Percentiles rank a stretch among this genome's conserved stretches.
Evolutionary conservation across 2,888 invertebrate genomes (phyloP).

Genomic region (Drosophila picticornis): DNA sequence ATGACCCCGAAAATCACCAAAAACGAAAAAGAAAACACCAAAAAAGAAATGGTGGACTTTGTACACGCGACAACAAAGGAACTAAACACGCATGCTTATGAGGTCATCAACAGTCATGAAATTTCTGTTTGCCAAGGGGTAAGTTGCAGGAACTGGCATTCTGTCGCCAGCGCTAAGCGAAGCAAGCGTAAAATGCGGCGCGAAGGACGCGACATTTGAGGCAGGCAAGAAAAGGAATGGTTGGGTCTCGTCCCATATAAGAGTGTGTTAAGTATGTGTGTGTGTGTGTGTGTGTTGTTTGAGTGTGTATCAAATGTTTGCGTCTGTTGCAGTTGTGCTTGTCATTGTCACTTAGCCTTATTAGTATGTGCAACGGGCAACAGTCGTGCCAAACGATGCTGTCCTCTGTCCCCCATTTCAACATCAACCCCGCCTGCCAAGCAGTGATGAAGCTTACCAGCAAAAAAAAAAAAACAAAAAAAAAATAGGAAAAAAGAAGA

Average conservation of each 20-base stretch:
- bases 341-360: slow-evolving; percentile 81
- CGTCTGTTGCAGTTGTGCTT: slow-evolving; percentile 58
- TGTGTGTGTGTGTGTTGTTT: slow-evolving; percentile 12
- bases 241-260: slow-evolving; percentile 7
- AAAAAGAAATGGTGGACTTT: slow-evolving; percentile 9
- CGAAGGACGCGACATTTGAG: slow-evolving; percentile 38
- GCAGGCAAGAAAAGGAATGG: background rate
- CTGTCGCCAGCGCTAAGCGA: slow-evolving; percentile 44
- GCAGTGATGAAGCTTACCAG: slow-evolving; percentile 65
- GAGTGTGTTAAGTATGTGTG: slow-evolving; percentile 17
- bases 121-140: slow-evolving; percentile 46
- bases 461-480: slow-evolving; percentile 16
- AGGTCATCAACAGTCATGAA: slow-evolving; percentile 75
- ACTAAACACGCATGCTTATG: slow-evolving; percentile 77
- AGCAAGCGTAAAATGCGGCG: slow-evolving; percentile 39
- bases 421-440: slow-evolving; percentile 34
- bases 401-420: slow-evolving; percentile 3
- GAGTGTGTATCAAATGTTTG: slow-evolving; percentile 7
- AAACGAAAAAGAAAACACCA: background rate
- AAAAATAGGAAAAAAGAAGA: slow-evolving; percentile 15
- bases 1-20: background rate
- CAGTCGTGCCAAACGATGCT: slow-evolving; percentile 47
- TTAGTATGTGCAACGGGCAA: slow-evolving; percentile 75
- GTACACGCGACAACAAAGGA: slow-evolving; percentile 52
- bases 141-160: slow-evolving; percentile 43